Conservation (phyloP, 2,888 invertebrate genomes). For the Cybosia mesomella region DNA sequence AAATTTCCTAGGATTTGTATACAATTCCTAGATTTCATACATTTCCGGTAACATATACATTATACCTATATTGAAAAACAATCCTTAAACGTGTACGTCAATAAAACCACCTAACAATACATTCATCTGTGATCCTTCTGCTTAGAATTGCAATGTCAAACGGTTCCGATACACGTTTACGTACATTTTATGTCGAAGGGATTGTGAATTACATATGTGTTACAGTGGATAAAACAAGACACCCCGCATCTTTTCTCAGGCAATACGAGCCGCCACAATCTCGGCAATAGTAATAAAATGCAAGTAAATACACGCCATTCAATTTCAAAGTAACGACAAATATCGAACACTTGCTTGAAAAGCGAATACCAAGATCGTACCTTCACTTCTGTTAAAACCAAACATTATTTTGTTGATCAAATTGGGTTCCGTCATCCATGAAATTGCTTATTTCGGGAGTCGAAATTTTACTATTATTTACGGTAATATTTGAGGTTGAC, state of each 20-base stretch:
- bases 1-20: too few species aligned
- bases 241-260: constrained; percentile 9
- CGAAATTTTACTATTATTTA: constrained; percentile 31
- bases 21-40: too few species aligned
- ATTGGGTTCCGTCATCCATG: constrained; percentile 30
- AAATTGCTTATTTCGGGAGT: constrained; percentile 40
- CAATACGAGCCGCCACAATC: constrained; percentile 27
- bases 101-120: too few species aligned
- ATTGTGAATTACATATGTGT: neutral
- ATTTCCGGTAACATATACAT: too few species aligned
- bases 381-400: neutral
- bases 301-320: constrained; percentile 44
- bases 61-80: too few species aligned
- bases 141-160: neutral
- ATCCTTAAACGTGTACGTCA: too few species aligned
- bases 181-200: neutral
- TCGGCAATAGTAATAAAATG: constrained; percentile 47
- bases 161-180: neutral
- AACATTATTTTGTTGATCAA: constrained; percentile 10
- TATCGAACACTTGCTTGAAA: constrained; percentile 25
- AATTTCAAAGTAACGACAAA: constrained; percentile 52
- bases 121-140: neutral
- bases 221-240: neutral
- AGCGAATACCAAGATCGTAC: constrained; percentile 14
- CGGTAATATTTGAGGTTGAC: constrained; percentile 37